Evolutionary conservation across 2,113 vertebrate genomes (phyloP).

Genomic region (Rhadina sibilatrix): DNA sequence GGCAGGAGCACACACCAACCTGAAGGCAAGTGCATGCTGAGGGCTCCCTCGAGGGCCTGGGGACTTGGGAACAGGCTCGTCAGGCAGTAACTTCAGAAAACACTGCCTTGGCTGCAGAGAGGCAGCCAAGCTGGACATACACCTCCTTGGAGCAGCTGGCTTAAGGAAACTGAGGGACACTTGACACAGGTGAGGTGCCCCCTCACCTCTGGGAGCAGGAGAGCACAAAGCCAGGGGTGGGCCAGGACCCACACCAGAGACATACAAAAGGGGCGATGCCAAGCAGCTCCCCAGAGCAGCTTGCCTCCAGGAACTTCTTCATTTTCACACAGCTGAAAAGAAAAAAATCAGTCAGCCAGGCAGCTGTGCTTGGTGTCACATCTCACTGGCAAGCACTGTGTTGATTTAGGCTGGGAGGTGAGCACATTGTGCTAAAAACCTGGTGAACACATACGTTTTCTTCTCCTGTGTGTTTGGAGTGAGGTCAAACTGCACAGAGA

Average conservation of each 20-base stretch:
- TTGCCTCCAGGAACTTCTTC: background rate
- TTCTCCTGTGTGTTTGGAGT: background rate
- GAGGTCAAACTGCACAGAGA: background rate
- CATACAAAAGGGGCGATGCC: accelerated
- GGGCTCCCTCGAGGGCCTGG: background rate
- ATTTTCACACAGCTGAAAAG: background rate
- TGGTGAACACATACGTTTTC: background rate
- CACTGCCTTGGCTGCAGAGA: background rate
- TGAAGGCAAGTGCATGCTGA: background rate
- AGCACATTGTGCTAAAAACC: background rate
- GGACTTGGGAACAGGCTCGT: background rate
- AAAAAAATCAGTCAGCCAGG: background rate
- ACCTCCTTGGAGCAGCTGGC: background rate
- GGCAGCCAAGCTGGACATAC: background rate
- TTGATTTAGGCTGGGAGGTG: background rate
- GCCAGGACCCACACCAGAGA: background rate
- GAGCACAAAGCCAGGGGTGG: background rate
- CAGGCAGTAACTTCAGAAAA: background rate
- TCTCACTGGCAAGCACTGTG: background rate
- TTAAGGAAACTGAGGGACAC: background rate
- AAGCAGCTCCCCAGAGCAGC: background rate
- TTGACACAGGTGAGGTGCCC: background rate
- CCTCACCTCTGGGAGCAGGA: background rate
- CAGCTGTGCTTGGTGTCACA: background rate
- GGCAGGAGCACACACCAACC: background rate